Evolutionary conservation across 2,797 vertebrate species (phyloP), one percentile per base, ranked within the genome.

Genomic region (Ambastaia sidthimunki): DNA sequence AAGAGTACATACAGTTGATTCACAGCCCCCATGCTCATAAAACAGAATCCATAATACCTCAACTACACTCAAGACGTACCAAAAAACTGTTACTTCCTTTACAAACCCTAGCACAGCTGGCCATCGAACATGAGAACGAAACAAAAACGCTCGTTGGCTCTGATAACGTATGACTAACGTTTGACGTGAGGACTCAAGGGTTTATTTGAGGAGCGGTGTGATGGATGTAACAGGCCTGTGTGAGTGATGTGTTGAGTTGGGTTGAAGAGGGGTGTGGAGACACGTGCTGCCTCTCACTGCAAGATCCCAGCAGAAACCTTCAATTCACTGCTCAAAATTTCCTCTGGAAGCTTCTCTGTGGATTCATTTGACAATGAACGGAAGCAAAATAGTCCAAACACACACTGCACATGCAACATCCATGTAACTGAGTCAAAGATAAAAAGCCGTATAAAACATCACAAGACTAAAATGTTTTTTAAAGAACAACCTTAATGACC

Each of bases 321-420:
- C 83, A 55, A 78, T 69, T 50, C 47, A 71, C 44, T 68, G 76
- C 59, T 74, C 77, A 62, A 86, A 84, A 71, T 41, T 68, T 70
- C 71, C 48, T 55, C 18, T 34, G 70, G 62, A 78, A 71, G 25
- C 18, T n/a, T 68, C 78, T 74, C 71, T 66, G 84, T 67, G 52
- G 74, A 84, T 70, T 60, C 31, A 67, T 44, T 85, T 62, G 77
- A 74, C 65, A n/a, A 60, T 74, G 66, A 82, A 75, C 69, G 54
- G 59, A 66, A 65, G n/a, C n/a, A n/a, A n/a, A n/a, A n/a, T n/a
- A n/a, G n/a, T n/a, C n/a, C n/a, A n/a, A n/a, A n/a, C n/a, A n/a
- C n/a, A n/a, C n/a, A n/a, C n/a, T 11, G 10, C 21, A 23, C 21
- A 57, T 23, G 3, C 19, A 57, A 9, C 3, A 23, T 25, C 12